Base-by-base conservation (phyloP, 2,113 vertebrate species). In the Indicator indicator region DNA sequence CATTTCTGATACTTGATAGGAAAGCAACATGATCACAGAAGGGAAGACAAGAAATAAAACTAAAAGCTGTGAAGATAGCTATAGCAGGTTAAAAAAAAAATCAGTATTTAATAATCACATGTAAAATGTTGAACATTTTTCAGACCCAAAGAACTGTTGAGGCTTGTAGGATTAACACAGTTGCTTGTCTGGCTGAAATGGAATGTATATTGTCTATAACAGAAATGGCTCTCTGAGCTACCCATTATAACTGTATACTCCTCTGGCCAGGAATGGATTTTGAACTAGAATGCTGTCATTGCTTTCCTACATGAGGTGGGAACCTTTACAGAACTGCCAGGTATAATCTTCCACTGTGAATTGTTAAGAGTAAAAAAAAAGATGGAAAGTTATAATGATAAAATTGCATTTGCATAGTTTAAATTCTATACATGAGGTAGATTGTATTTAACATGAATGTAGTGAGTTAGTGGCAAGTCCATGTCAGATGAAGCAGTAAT, bases 71-170 rank as follows among this genome's bases (percentile, higher is more conserved):
- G 32, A 83, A 42, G 27, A 72, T 9, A 27, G 14, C 54, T 80
- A 69, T 17, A 88, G 21, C 2, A 55, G 11, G 30, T 70, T 55
- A 50, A 83, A 88, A 78, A 82, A 55, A 27, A 58, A 50, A 44
- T 52, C 21, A 52, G 8, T 21, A 88, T 86, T 75, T 42, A 82
- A 94, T 71, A 93, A 87, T 50, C 33, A 64, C 1, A 2, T 69
- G 52, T 67, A 50, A 89, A 70, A 79, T 46, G 26, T 32, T 77
- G 68, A 88, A 89, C 60, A 74, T 93, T 94, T 94, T 90, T 88
- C 69, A 94, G 28, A 67, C 70, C 26, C 56, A 44, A 89, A 93
- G 79, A 62, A 71, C 38, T 89, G 60, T 85, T 84, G 60, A 84
- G 76, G 48, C 78, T 75, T 91, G 76, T 28, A 81, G 79, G 59